Evolutionary conservation across 2,888 invertebrate genomes (phyloP).

Genomic region (Sericinus montela): DNA sequence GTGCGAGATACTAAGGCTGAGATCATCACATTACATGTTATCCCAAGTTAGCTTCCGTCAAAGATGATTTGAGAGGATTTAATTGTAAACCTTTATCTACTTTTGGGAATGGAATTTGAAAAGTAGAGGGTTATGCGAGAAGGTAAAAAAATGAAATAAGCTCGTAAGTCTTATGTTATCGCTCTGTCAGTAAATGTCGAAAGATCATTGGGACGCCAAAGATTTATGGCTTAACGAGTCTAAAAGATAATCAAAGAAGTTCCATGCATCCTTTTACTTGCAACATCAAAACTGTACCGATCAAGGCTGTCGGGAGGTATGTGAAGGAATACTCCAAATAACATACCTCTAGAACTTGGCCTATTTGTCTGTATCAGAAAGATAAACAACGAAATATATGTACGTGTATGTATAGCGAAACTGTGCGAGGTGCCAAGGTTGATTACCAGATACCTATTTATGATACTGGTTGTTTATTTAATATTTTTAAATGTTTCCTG

Average conservation of each 20-base stretch:
- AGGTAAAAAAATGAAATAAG: too few species aligned
- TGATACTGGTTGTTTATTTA: constrained; percentile 35
- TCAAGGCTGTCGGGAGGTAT: constrained; percentile 6
- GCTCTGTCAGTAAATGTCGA: too few species aligned
- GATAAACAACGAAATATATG: constrained; percentile 23
- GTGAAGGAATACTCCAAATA: constrained; percentile 4
- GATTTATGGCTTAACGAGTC: not conserved
- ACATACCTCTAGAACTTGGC: constrained; percentile 25
- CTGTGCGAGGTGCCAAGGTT: constrained; percentile 32
- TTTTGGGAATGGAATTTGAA: too few species aligned
- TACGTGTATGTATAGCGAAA: constrained; percentile 23
- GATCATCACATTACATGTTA: too few species aligned
- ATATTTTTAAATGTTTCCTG: constrained; percentile 36
- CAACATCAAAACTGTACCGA: constrained; percentile 5
- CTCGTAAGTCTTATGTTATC: too few species aligned
- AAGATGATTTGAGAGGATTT: too few species aligned
- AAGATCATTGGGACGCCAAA: too few species aligned
- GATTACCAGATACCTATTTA: constrained; percentile 33
- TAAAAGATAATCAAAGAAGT: constrained; percentile 1
- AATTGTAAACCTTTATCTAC: too few species aligned
- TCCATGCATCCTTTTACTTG: constrained; percentile 1
- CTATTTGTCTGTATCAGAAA: constrained; percentile 21
- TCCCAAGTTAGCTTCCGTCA: too few species aligned
- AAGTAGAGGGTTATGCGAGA: too few species aligned
- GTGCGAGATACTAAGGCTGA: too few species aligned